Evolutionary conservation across 1,140 invertebrate genomes (phyloP), one percentile per base, ranked within the genome.

Genomic region (Ooceraea biroi): DNA sequence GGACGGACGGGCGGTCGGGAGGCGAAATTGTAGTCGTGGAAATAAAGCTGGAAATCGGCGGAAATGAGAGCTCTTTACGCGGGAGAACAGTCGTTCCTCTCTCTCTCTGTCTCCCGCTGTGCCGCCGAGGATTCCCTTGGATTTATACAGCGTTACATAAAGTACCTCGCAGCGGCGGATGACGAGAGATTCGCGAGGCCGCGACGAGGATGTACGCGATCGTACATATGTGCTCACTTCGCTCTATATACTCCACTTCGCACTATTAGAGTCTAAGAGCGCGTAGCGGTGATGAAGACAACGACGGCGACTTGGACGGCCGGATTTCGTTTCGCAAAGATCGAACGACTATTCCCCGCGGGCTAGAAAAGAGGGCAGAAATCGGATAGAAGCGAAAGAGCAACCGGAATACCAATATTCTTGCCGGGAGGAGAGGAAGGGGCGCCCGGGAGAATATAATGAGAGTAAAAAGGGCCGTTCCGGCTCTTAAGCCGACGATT

Each of bases 31-130:
- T 86, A 46, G 63, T 11, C 55, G 87, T 87, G 68, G 80, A 86
- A 90, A 91, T 88, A 86, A 89, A 88, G 85, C 85, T 88, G 82
- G 87, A 92, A 93, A 93, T 92, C 87, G 90, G 68, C 91, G 91
- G 91, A 92, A 93, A 93, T 92, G 85, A 91, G 88, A 80, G 77
- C 87, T 90, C 83, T 92, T 80, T 82, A 52, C 82, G 46, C 44
- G 46, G 14, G 11, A 61, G 69, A 58, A 57, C 69, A 44, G 41
- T 82, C 44, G 41, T 5, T 11, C 48, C 14, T 50, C 27, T 69
- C 48, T 66, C 60, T 57, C 55, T n/a, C 60, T 17, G 5, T 17
- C 17, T 27, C 8, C 27, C 46, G 50, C n/a, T 7, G 36, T 7
- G 41, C 46, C 44, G 7, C n/a, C 19, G 25, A 19, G 69, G 61